Evolutionary conservation across 2,113 vertebrate species (phyloP), one percentile per base, ranked within the genome.

Genomic region (Otus sunia): DNA sequence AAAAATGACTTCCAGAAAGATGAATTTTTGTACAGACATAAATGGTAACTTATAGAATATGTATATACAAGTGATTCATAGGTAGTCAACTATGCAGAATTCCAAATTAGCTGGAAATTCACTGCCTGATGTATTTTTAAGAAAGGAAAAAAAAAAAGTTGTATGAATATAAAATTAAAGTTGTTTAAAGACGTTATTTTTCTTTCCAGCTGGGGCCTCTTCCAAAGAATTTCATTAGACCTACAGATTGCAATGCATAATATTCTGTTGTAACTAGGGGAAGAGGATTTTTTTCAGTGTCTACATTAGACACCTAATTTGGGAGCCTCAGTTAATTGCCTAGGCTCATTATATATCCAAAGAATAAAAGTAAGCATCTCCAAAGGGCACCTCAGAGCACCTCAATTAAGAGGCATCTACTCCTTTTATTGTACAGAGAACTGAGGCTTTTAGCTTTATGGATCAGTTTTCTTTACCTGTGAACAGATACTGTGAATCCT

Each of bases 341-440:
- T 81, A 74, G 15, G 15, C 29, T 97, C 86, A 67, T 94, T 95
- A 94, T 80, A 86, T 50, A 86, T n/a, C 71, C 60, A 86, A 80
- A 91, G 83, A 94, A 96, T 94, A 94, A 94, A 95, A 89, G 45
- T 43, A 81, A 72, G n/a, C 50, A 63, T 89, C 83, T 96, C 89
- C 55, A 89, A 96, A 97, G 83, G 59, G 76, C 72, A 89, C 32
- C 55, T 94, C 41, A 59, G 59, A 92, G 25, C 55, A 92, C 59
- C 63, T 82, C 66, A 94, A 55, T 96, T 91, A 96, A 55, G 59
- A 91, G 17, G 41, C 49, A 74, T 77, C 50, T 92, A 62, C 45
- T 73, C 41, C 26, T 66, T 86, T 77, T 84, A 66, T 83, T 77
- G 43, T 34, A 29, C 0, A 9, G 27, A 86, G 36, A 69, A 60